Evolutionary conservation across 2,113 vertebrate species (phyloP).

Genomic region (Crypturellus undulatus): DNA sequence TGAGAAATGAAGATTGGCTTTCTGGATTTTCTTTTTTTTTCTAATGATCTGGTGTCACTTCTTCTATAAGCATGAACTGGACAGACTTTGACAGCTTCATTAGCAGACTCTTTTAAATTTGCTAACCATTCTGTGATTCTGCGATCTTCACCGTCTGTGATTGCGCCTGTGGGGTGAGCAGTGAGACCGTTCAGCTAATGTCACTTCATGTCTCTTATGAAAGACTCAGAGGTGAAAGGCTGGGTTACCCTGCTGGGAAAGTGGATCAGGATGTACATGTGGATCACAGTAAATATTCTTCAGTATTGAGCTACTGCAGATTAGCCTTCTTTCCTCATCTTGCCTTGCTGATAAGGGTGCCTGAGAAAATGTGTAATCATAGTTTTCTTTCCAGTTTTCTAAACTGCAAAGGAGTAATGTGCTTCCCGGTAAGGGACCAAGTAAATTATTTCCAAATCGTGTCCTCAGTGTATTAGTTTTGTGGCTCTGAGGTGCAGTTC

Average conservation of each 20-base stretch:
- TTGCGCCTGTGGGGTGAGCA: background rate
- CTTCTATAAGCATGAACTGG: background rate
- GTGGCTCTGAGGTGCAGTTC: background rate
- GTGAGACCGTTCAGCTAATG: background rate
- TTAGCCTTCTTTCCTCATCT: background rate
- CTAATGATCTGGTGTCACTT: background rate
- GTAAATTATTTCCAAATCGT: background rate
- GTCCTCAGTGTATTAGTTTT: accelerated
- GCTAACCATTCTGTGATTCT: too few species aligned
- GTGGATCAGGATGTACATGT: background rate
- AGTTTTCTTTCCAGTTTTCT: background rate
- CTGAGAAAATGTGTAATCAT: background rate
- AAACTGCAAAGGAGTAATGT: background rate
- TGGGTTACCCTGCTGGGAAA: background rate
- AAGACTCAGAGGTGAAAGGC: background rate
- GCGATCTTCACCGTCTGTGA: background rate
- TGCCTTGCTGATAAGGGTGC: background rate
- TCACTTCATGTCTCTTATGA: background rate
- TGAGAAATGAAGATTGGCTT: background rate
- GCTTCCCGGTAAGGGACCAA: background rate
- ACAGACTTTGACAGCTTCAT: background rate
- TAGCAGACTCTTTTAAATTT: background rate
- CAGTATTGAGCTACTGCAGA: background rate
- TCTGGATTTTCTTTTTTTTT: background rate
- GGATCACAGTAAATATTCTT: background rate